Conservation (phyloP, 2,888 invertebrate genomes). For the Encarsia formosa region DNA sequence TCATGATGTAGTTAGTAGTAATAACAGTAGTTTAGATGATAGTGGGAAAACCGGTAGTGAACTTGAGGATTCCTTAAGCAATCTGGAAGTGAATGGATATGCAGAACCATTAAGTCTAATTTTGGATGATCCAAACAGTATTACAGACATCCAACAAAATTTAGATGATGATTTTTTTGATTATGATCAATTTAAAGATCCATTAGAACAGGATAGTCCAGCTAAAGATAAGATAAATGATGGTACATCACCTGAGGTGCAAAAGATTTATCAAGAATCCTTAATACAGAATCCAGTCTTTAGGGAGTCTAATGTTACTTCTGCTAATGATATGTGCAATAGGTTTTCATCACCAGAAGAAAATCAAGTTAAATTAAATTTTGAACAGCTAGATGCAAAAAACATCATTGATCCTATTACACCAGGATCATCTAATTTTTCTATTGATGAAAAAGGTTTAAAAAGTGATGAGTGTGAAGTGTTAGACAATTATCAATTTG, state of each 20-base stretch:
- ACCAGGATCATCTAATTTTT: conserved; percentile 9
- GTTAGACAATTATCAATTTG: conserved; percentile 15
- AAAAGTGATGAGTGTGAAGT: conserved; percentile 8
- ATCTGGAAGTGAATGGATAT: conserved; percentile 38
- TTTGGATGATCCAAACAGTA: conserved; percentile 41
- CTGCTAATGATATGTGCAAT: conserved; percentile 5
- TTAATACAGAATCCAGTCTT: conserved; percentile 24
- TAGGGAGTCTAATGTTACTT: conserved; percentile 1
- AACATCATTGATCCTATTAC: neutral
- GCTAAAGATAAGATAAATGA: conserved; percentile 6
- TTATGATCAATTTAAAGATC: conserved; percentile 39
- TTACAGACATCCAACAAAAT: conserved; percentile 34
- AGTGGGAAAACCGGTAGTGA: conserved; percentile 39
- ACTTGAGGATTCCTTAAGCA: conserved; percentile 35
- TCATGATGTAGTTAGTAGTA: conserved; percentile 36
- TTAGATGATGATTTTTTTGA: conserved; percentile 42
- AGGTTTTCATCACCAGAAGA: conserved; percentile 2
- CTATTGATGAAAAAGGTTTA: conserved; percentile 7
- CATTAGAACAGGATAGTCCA: conserved; percentile 30
- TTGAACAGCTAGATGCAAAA: neutral
- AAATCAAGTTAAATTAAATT: conserved; percentile 3
- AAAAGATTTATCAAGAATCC: conserved; percentile 16
- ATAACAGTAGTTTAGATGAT: conserved; percentile 42
- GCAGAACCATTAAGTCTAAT: conserved; percentile 43
- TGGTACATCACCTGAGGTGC: conserved; percentile 14